These are phyloP conservation scores for Drosophila anomelani DNA, from an alignment of 2,888 invertebrate species.

Conservation along the genomic window DNA sequence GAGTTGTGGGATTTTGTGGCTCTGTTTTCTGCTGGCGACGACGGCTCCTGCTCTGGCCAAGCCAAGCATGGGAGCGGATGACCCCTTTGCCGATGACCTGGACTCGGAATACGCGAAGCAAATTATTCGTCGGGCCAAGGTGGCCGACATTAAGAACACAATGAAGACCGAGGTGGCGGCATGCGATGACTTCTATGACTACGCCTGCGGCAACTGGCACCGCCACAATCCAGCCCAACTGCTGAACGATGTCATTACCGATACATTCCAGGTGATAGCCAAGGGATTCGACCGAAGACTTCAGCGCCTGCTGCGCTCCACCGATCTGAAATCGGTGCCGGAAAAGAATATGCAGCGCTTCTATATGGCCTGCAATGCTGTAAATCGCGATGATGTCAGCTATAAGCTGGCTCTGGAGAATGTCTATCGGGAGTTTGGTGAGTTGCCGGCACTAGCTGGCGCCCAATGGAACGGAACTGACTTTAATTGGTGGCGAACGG, in stretches of 20 bases:
- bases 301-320: slow-evolving; percentile 47
- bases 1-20: slow-evolving; percentile 18
- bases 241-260: slow-evolving; percentile 56
- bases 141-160: slow-evolving; percentile 89
- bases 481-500: slow-evolving; percentile 78
- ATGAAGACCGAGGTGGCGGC: slow-evolving; percentile 90
- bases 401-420: slow-evolving; percentile 62
- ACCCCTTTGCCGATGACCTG: slow-evolving; percentile 44
- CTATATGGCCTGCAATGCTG: slow-evolving; percentile 70
- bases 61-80: neutral
- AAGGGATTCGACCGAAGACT: slow-evolving; percentile 70
- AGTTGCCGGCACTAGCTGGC: slow-evolving; percentile 66
- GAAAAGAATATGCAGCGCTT: slow-evolving; percentile 74
- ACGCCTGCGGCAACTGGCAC: slow-evolving; percentile 93
- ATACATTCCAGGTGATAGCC: slow-evolving; percentile 66
- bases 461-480: slow-evolving; percentile 54
- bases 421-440: slow-evolving; percentile 63
- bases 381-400: slow-evolving; percentile 49
- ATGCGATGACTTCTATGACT: slow-evolving; percentile 93
- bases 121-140: slow-evolving; percentile 87
- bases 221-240: slow-evolving; percentile 76
- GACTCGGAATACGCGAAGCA: slow-evolving; percentile 74
- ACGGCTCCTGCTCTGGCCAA: neutral
- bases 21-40: slow-evolving; percentile 3
- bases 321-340: slow-evolving; percentile 30